Conservation (phyloP, 2,888 invertebrate species). For the Phortica magna region DNA sequence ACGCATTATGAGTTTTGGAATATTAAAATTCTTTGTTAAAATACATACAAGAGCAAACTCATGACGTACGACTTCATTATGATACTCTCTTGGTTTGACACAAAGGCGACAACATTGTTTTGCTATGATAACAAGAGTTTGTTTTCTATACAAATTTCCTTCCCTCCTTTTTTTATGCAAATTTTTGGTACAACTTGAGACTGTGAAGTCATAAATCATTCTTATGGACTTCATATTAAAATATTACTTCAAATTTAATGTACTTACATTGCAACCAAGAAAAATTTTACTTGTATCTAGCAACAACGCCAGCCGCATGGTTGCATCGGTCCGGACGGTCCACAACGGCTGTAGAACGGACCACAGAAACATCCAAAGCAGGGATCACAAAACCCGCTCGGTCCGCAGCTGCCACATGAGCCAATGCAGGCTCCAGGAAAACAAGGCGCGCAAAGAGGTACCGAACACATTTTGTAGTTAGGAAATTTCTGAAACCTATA, state of each 20-base stretch:
- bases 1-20: not conserved
- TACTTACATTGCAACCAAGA: not conserved
- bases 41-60: not conserved
- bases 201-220: no score
- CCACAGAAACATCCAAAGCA: conserved; percentile 7
- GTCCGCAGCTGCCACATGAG: conserved; percentile 13
- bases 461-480: conserved; percentile 16
- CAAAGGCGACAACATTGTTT: not conserved
- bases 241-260: not conserved
- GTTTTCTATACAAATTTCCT: not conserved
- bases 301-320: conserved; percentile 14
- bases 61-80: not conserved
- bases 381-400: conserved; percentile 9
- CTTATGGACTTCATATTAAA: not conserved
- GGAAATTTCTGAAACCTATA: not conserved
- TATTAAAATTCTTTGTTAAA: not conserved
- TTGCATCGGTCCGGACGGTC: conserved; percentile 23
- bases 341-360: conserved; percentile 4
- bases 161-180: not conserved
- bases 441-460: not conserved
- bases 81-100: not conserved
- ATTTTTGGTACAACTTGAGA: no score
- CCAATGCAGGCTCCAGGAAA: not conserved
- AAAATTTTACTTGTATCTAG: not conserved
- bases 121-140: not conserved